Conservation (phyloP, 1,140 invertebrate species). For the Papilio polytes region DNA sequence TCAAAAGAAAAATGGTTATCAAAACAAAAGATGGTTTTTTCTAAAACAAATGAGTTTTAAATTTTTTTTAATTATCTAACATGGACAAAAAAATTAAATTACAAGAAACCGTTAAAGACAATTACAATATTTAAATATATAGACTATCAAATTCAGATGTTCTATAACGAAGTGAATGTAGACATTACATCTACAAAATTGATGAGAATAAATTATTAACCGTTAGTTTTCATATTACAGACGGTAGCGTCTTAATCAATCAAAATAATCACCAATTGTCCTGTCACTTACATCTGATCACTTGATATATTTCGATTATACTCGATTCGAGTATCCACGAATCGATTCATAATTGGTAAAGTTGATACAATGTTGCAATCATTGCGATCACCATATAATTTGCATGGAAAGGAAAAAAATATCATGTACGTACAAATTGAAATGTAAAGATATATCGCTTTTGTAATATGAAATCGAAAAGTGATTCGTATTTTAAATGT, state of each 20-base stretch:
- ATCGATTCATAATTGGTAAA: constrained; percentile 38
- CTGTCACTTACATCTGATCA: constrained; percentile 44
- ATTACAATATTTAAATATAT: background rate
- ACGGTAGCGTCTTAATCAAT: constrained; percentile 54
- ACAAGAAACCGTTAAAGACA: background rate
- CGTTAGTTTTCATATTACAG: constrained; percentile 32
- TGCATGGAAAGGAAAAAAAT: background rate
- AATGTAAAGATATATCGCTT: background rate
- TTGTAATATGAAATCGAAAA: no score
- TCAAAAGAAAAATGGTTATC: background rate
- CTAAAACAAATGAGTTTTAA: background rate
- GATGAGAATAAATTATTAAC: constrained; percentile 28
- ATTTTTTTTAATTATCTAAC: background rate
- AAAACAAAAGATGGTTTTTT: background rate
- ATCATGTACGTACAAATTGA: background rate
- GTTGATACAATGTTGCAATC: constrained; percentile 11
- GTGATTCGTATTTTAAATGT: background rate
- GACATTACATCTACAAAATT: constrained; percentile 7
- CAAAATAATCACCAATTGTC: constrained; percentile 69
- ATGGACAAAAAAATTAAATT: background rate
- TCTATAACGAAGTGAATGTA: background rate
- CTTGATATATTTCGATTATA: constrained; percentile 34
- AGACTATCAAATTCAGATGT: constrained; percentile 1
- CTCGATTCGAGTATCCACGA: background rate
- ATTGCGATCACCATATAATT: background rate